Base-by-base conservation (phyloP, 2,113 vertebrate genomes). In the Macquaria ambigua region DNA sequence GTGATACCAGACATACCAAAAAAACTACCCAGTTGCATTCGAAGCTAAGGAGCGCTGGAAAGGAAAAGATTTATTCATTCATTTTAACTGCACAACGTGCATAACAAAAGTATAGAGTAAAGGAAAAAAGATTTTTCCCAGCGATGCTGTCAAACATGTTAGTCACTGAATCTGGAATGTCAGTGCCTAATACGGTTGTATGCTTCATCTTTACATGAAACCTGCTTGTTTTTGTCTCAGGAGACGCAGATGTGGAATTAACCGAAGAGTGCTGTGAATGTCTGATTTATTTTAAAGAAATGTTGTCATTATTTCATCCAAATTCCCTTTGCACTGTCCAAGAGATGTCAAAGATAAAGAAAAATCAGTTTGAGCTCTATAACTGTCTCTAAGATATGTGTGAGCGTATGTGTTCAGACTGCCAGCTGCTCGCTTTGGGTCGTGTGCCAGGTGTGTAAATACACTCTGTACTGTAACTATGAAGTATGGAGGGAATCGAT, bases 1-100 rank as follows among this genome's bases (percentile, higher is more conserved):
- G 21, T 31, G 31, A n/a, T 20, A 50, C 4, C n/a, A 14, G 48
- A 53, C 10, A 14, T 34, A 6, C 68, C 37, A 11, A 50, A 25
- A 31, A 56, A 71, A 79, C 9, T 3, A 58, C 3, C 48, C 62
- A 28, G 5, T 72, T 64, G 8, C 18, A 21, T 39, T 74, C 10
- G 58, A 77, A 78, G 23, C 16, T 52, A 28, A 31, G 10, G 28
- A 85, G 31, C 8, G 55, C 66, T 50, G 63, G 18, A 77, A 78
- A 85, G 59, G 39, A 61, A 62, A 63, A 82, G 11, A 21, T 86
- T 82, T 75, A 86, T 85, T 87, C 25, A 85, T 82, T 3, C 25
- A 56, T 73, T 79, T 76, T 15, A 84, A 86, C 37, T 25, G 1
- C 0, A 84, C 77, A 81, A 76, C 21, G 76, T 5, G 3, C n/a